Evolutionary conservation across 2,113 vertebrate genomes (phyloP).

Genomic region (Silurus meridionalis): DNA sequence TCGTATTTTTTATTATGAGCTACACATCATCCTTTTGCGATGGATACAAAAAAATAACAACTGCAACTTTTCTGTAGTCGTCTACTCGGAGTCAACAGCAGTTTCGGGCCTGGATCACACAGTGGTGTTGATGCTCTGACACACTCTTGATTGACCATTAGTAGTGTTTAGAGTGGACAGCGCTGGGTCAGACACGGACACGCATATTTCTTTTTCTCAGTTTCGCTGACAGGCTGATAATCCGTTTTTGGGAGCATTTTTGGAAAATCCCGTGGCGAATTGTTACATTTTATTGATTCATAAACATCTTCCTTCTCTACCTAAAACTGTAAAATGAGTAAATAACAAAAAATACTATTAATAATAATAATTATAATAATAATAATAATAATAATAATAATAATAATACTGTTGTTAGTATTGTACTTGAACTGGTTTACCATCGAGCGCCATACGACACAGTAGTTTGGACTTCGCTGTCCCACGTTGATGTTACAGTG

Average conservation of each 20-base stretch:
- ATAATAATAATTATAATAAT: not conserved
- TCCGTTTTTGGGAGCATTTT: not conserved
- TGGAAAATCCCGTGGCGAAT: not conserved
- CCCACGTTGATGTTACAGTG: not conserved
- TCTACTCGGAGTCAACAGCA: not conserved
- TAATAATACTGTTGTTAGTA: not conserved
- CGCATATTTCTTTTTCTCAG: not conserved
- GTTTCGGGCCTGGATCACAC: not conserved
- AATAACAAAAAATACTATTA: not conserved
- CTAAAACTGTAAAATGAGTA: not conserved
- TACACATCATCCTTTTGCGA: not conserved
- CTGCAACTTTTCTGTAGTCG: not conserved
- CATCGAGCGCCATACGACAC: not conserved
- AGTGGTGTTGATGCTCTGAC: not conserved
- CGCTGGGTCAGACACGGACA: not conserved
- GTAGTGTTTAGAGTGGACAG: not conserved
- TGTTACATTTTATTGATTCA: constrained; percentile 21
- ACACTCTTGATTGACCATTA: not conserved
- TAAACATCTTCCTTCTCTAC: not conserved
- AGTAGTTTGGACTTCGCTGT: not conserved
- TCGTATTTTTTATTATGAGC: not conserved
- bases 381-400: not conserved
- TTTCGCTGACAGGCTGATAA: too few species aligned
- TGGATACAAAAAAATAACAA: not conserved
- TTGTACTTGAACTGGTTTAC: not conserved